Base-by-base conservation (phyloP, 2,113 vertebrate species). In the Silurus asotus region DNA sequence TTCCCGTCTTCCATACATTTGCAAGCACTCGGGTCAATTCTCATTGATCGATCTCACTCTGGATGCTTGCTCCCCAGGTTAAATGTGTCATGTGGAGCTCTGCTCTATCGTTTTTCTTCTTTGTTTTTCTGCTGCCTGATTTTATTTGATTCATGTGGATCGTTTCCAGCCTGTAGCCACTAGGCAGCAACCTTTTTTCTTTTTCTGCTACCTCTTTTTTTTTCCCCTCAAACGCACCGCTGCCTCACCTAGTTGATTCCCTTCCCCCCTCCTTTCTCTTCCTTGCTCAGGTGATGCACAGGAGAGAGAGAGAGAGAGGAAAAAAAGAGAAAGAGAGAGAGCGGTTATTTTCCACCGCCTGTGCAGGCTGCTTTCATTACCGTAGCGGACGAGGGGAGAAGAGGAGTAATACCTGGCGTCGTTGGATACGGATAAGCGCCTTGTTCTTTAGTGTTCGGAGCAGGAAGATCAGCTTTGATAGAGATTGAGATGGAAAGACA, bases 211-310 rank as follows among this genome's bases (percentile, higher is more conserved):
- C 8, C 28, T 56, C 8, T 79, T 58, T 9, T 79, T 59, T 59
- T 20, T 93, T 90, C 86, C 88, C 95, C 95, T 95, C 93, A 92
- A 94, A 91, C 86, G 89, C 91, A 89, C 69, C 25, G 9, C 65
- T 93, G 92, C 91, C 86, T 92, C 75, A 90, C 89, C 91, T 87
- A 86, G 70, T 82, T 79, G 4, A 67, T 74, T 75, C 88, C 83
- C 87, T 64, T 87, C 76, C 91, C 92, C 92, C 93, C 91, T 88
- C 76, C 76, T 86, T 76, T 87, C 72, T 77, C 86, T 81, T 87
- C 78, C 88, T 90, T 61, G 55, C 91, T 95, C 96, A 97, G 96
- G 95, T 96, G 94, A 95, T 94, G 92, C 92, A 90, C 84, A 87
- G 90, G 83, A 86, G 86, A 88, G 88, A 86, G 87, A 91, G 87